These are phyloP conservation scores for Callochromis pleurospilus DNA, from an alignment of 2,113 vertebrate genomes.

Conservation along the genomic window DNA sequence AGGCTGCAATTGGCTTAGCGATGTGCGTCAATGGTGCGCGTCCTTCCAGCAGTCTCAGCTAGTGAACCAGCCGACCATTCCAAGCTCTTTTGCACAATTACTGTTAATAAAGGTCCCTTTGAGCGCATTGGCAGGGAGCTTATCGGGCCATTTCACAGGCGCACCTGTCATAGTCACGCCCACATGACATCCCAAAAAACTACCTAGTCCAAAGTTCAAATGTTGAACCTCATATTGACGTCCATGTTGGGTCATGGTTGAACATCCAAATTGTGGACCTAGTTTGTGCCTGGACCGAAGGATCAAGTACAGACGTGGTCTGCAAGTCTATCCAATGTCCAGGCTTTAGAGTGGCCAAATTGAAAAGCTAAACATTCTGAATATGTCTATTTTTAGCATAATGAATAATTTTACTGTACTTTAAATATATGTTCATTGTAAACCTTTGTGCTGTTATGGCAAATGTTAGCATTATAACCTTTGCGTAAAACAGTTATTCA, in stretches of 20 bases:
- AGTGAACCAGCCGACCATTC: background rate
- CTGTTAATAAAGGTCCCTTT: background rate
- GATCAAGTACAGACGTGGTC: background rate
- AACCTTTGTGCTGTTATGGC: background rate
- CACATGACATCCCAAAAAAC: background rate
- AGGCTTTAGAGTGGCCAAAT: background rate
- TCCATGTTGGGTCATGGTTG: background rate
- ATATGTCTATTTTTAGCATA: background rate
- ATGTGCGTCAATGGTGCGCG: background rate
- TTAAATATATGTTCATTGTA: background rate
- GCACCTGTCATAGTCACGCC: background rate
- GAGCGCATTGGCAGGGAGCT: background rate
- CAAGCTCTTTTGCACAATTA: background rate
- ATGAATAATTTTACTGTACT: background rate
- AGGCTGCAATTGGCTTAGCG: background rate
- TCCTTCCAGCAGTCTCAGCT: background rate
- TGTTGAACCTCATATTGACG: background rate
- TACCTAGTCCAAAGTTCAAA: background rate
- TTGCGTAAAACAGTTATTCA: background rate
- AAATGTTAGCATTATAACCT: background rate
- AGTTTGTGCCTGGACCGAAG: background rate
- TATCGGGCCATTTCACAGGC: background rate
- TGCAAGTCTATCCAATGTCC: background rate
- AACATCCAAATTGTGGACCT: background rate
- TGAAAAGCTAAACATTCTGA: background rate